Percentiles rank a stretch among this genome's conserved stretches.
Evolutionary conservation across 2,888 invertebrate genomes (phyloP).

Genomic region (Cephonodes hylas): DNA sequence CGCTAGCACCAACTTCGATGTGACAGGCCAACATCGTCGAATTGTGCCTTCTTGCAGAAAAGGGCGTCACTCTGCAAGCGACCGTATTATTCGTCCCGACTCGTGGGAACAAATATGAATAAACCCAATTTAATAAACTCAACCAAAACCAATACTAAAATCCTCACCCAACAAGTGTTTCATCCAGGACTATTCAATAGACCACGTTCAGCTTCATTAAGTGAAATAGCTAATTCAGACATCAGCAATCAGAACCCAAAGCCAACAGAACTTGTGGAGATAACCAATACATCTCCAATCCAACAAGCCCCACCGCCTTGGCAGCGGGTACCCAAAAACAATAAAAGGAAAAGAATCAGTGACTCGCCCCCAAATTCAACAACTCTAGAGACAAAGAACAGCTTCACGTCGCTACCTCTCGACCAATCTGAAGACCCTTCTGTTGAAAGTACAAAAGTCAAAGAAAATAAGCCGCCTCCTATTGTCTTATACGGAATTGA

Average conservation of each 20-base stretch:
- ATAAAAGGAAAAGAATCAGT: slow-evolving; percentile 11
- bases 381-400: neutral
- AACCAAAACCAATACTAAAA: slow-evolving; percentile 17
- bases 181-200: slow-evolving; percentile 20
- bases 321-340: slow-evolving; percentile 12
- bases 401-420: slow-evolving; percentile 10
- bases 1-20: no score
- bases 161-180: slow-evolving; percentile 20
- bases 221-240: no score
- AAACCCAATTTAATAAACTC: neutral
- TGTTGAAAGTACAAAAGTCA: neutral
- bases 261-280: no score
- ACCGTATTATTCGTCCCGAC: slow-evolving; percentile 16
- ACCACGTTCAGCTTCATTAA: neutral
- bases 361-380: neutral
- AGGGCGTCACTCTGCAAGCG: slow-evolving; percentile 13
- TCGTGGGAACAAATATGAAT: slow-evolving; percentile 11
- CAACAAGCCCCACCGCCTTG: slow-evolving; percentile 11
- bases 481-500: no score
- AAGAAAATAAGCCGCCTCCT: slow-evolving; percentile 16
- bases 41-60: slow-evolving; percentile 6
- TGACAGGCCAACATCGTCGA: no score
- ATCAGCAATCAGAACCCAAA: no score
- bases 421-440: neutral
- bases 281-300: neutral